Evolutionary conservation across 2,113 vertebrate genomes (phyloP).

Genomic region (Chaetura pelagica): DNA sequence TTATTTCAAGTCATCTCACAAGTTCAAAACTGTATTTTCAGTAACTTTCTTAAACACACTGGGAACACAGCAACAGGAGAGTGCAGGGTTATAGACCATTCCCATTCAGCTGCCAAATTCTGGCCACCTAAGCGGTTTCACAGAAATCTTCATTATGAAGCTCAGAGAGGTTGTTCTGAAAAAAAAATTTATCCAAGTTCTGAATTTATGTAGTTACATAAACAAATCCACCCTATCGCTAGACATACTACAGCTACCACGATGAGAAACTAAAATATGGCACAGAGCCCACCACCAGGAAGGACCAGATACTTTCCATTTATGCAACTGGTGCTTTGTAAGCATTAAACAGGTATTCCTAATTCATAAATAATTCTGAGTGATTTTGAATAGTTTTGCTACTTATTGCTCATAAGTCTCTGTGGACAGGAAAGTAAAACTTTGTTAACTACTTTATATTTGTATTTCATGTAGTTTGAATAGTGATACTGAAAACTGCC

Average conservation of each 20-base stretch:
- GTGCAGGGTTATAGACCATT: not conserved
- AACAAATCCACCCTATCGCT: not conserved
- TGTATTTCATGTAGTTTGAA: not conserved
- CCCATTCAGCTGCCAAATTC: not conserved
- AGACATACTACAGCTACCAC: not conserved
- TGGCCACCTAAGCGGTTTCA: not conserved
- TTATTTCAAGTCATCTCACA: not conserved
- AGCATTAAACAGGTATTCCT: not conserved
- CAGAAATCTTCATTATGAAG: not conserved
- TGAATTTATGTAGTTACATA: not conserved
- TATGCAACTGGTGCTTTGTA: not conserved
- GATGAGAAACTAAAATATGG: not conserved
- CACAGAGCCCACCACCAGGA: not conserved
- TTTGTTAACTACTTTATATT: not conserved
- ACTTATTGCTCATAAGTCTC: not conserved
- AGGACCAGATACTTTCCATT: not conserved
- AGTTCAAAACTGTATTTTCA: not conserved
- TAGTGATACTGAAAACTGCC: not conserved
- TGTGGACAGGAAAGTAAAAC: not conserved
- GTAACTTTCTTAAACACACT: not conserved
- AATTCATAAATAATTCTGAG: not conserved
- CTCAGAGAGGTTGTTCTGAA: not conserved
- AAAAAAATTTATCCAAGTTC: not conserved
- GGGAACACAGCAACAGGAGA: not conserved
- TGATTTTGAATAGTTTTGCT: not conserved